A percentile compares a stretch with the other conserved stretches of the same genome.
Conservation (phyloP, 2,888 invertebrate genomes). For the Drosophila subquinaria region DNA sequence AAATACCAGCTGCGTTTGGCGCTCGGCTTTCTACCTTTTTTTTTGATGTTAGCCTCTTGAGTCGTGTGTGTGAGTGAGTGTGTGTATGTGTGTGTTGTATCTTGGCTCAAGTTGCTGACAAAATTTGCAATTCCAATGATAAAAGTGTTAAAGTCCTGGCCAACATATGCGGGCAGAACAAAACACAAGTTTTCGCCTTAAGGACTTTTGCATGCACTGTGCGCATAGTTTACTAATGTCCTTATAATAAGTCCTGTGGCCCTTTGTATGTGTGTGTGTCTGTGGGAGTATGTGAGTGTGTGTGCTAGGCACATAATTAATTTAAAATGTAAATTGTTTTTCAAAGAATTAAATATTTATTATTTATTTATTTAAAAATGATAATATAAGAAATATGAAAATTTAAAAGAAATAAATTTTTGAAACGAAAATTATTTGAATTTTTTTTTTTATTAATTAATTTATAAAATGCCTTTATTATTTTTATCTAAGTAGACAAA, state of each 20-base stretch:
- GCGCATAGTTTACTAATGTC: constrained; percentile 34
- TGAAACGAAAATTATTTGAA: no score
- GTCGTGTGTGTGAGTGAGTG: constrained; percentile 14
- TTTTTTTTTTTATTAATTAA: no score
- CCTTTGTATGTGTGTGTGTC: background rate
- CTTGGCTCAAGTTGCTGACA: constrained; percentile 47
- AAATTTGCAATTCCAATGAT: constrained; percentile 75
- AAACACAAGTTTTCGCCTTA: constrained; percentile 8
- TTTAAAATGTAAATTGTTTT: no score
- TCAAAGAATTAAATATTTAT: no score
- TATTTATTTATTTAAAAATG: no score
- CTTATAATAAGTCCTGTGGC: constrained; percentile 37
- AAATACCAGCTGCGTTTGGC: constrained; percentile 58
- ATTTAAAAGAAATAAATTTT: no score
- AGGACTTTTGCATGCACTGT: constrained; percentile 26
- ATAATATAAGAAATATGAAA: no score
- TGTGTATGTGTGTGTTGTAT: constrained; percentile 21
- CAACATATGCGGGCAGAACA: constrained; percentile 31
- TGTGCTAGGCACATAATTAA: no score
- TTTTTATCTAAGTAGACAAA: no score
- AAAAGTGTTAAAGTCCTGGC: constrained; percentile 68
- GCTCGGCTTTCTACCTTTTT: constrained; percentile 42
- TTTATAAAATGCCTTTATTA: no score
- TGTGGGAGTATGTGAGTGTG: no score
- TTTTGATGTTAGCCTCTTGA: constrained; percentile 43